A percentile compares a stretch with the other conserved stretches of the same genome.
These are phyloP conservation scores for Druon quercuslanigerum DNA, from an alignment of 1,140 invertebrate species.

Conservation along the genomic window DNA sequence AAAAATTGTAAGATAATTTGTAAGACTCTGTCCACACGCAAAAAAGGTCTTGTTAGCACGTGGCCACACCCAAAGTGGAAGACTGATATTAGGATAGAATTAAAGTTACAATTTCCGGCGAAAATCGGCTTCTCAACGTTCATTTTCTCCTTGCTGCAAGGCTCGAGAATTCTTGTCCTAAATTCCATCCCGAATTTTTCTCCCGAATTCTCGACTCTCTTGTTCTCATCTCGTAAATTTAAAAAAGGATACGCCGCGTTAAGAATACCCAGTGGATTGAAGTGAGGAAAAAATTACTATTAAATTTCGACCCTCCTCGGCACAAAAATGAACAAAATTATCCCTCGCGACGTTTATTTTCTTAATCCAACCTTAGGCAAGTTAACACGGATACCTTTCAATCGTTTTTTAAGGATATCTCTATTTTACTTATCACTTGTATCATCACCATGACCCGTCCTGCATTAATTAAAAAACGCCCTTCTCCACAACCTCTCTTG, in stretches of 20 bases:
- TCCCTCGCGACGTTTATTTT: background rate
- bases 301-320: background rate
- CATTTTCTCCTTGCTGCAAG: conserved; percentile 50
- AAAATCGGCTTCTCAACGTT: conserved; percentile 40
- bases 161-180: too few relatives aligned
- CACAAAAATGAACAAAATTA: background rate
- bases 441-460: conserved; percentile 27
- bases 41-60: background rate
- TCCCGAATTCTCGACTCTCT: conserved; percentile 16
- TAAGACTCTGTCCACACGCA: background rate
- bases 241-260: conserved; percentile 12
- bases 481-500: conserved; percentile 7
- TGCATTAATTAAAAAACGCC: conserved; percentile 31
- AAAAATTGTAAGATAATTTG: conserved; percentile 6
- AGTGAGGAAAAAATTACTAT: background rate
- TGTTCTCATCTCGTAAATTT: conserved; percentile 11
- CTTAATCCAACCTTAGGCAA: conserved; percentile 7
- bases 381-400: conserved; percentile 4
- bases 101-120: conserved; percentile 22
- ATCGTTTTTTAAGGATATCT: conserved; percentile 26
- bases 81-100: background rate
- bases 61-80: conserved; percentile 27
- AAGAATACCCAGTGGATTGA: conserved; percentile 1
- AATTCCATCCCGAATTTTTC: background rate
- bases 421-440: conserved; percentile 27